A percentile compares a stretch with the other conserved stretches of the same genome.
Conservation (phyloP, 2,888 invertebrate species). For the Drepana falcataria region DNA sequence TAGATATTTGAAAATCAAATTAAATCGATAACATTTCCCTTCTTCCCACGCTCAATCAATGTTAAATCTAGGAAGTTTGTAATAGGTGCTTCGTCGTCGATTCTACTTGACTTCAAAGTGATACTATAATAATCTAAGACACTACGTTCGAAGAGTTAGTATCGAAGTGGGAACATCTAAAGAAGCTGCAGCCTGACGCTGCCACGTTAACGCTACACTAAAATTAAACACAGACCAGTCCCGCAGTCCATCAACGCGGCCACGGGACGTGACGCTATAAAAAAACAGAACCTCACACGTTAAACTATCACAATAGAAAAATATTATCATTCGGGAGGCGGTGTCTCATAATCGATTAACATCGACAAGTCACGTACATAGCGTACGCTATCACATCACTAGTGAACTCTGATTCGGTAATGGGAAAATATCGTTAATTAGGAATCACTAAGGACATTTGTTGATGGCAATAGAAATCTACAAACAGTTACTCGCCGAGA, state of each 20-base stretch:
- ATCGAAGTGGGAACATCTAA: slow-evolving; percentile 41
- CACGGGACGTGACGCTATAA: slow-evolving; percentile 21
- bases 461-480: too few relatives aligned
- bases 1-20: neutral
- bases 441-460: too few relatives aligned
- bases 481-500: too few relatives aligned
- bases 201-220: slow-evolving; percentile 49
- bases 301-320: slow-evolving; percentile 60
- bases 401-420: neutral
- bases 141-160: slow-evolving; percentile 35
- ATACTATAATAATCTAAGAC: slow-evolving; percentile 51
- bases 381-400: neutral
- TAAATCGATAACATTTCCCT: slow-evolving; percentile 11
- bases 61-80: slow-evolving; percentile 44
- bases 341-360: slow-evolving; percentile 45
- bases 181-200: slow-evolving; percentile 68
- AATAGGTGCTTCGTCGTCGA: slow-evolving; percentile 46
- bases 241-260: slow-evolving; percentile 15
- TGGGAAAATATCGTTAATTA: neutral
- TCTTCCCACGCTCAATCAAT: slow-evolving; percentile 34
- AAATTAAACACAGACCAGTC: slow-evolving; percentile 23
- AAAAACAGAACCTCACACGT: slow-evolving; percentile 20
- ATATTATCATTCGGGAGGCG: slow-evolving; percentile 58
- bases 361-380: neutral
- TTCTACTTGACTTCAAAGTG: slow-evolving; percentile 37